A percentile compares a stretch with the other conserved stretches of the same genome.
phyloP scores from a whole-genome alignment of 2,797 vertebrate genomes.

The Odontamblyopus lacepedii region DNA sequence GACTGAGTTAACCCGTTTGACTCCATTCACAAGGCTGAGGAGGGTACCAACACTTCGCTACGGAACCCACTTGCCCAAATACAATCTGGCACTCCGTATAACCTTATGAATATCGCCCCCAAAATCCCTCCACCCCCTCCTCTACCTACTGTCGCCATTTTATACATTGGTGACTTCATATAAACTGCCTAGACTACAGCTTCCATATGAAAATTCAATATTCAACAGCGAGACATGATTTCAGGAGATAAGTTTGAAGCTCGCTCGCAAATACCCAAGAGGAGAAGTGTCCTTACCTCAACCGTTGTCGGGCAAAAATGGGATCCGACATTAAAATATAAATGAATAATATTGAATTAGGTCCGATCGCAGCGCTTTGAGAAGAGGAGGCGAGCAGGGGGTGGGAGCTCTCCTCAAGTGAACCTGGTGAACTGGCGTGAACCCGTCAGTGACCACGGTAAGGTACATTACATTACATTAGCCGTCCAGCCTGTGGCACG shows the following conservation, averaged over 20 bases:
- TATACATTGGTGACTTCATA: slow-evolving; percentile 84
- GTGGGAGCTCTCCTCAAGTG: slow-evolving; percentile 81
- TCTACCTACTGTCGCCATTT: slow-evolving; percentile 86
- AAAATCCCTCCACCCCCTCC: slow-evolving; percentile 70
- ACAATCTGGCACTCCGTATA: slow-evolving; percentile 62
- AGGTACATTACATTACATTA: slow-evolving; percentile 76
- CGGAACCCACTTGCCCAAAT: slow-evolving; percentile 48
- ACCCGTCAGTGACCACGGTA: slow-evolving; percentile 77
- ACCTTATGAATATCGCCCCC: slow-evolving; percentile 69
- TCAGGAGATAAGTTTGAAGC: slow-evolving; percentile 69
- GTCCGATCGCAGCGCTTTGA: slow-evolving; percentile 76
- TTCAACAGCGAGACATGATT: slow-evolving; percentile 66
- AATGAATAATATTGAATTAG: slow-evolving; percentile 80
- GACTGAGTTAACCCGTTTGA: slow-evolving; percentile 76
- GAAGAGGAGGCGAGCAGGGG: slow-evolving; percentile 74
- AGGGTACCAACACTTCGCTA: slow-evolving; percentile 55
- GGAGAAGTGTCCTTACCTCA: slow-evolving; percentile 76
- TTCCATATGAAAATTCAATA: slow-evolving; percentile 67
- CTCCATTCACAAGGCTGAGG: slow-evolving; percentile 63
- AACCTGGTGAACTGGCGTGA: slow-evolving; percentile 81
- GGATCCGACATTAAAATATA: slow-evolving; percentile 78
- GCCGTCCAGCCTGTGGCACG: slow-evolving; percentile 53
- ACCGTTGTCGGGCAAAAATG: slow-evolving; percentile 64
- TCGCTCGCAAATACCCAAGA: slow-evolving; percentile 38
- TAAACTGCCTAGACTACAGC: slow-evolving; percentile 75